Conservation (phyloP, 2,888 invertebrate genomes). For the Eucera pruinosa region DNA sequence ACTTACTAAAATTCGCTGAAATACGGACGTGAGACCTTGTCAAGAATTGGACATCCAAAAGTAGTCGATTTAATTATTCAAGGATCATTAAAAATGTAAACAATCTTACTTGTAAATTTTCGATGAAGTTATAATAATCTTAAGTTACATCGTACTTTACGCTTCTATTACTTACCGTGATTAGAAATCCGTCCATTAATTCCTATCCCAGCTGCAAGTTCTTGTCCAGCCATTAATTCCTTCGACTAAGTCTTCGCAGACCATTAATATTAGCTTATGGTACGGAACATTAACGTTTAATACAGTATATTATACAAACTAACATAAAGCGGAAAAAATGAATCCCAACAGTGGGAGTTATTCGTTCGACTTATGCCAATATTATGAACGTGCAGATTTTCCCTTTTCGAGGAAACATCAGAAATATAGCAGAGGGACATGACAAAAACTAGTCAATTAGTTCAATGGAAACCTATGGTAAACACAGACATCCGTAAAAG, state of each 20-base stretch:
- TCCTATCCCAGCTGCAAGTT: slow-evolving; percentile 5
- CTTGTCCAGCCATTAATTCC: slow-evolving; percentile 17
- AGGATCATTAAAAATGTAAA: too few species aligned
- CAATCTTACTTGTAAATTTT: background rate
- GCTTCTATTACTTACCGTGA: slow-evolving; percentile 3
- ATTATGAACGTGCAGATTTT: too few species aligned
- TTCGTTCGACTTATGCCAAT: too few species aligned
- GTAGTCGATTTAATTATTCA: too few species aligned
- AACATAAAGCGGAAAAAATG: background rate
- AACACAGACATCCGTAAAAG: too few species aligned
- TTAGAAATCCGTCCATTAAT: slow-evolving; percentile 18
- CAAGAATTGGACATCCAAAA: background rate
- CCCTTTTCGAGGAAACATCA: too few species aligned
- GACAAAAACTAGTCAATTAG: too few species aligned
- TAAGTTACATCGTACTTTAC: background rate
- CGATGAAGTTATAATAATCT: background rate
- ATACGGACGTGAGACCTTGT: background rate
- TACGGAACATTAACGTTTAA: slow-evolving; percentile 15
- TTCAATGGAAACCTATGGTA: too few species aligned
- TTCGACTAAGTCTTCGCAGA: background rate
- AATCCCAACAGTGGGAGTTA: too few species aligned
- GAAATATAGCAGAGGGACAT: too few species aligned
- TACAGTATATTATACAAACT: background rate
- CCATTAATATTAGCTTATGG: slow-evolving; percentile 3
- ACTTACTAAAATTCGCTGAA: slow-evolving; percentile 4